phyloP scores from a whole-genome alignment of 2,888 invertebrate species.

The Suillia variegata region DNA sequence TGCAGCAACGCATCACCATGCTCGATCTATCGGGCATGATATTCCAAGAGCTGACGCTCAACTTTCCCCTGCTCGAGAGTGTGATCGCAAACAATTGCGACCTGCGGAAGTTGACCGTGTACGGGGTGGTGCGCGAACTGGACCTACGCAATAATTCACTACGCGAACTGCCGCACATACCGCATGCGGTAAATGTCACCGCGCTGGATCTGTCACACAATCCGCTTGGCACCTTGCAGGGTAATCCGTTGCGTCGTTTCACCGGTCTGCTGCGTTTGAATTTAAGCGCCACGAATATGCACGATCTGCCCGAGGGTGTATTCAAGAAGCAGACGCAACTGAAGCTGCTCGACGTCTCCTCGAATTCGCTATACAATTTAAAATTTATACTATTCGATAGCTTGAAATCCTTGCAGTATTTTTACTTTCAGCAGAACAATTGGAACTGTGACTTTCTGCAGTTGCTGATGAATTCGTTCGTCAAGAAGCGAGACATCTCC shows the following conservation, averaged over 20 bases:
- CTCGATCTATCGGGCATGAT: conserved; percentile 55
- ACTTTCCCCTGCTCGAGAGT: conserved; percentile 45
- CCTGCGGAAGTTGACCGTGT: conserved; percentile 48
- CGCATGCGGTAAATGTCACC: conserved; percentile 51
- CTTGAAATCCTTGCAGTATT: conserved; percentile 54
- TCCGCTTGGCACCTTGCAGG: conserved; percentile 52
- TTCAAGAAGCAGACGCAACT: conserved; percentile 54
- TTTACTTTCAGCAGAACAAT: conserved; percentile 57
- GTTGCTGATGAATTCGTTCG: conserved; percentile 54
- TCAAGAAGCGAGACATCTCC: conserved; percentile 52
- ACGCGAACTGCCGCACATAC: conserved; percentile 53
- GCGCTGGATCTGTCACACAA: conserved; percentile 51
- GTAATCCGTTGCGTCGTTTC: conserved; percentile 49
- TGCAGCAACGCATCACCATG: conserved; percentile 42
- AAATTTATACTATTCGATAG: conserved; percentile 56
- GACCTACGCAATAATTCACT: conserved; percentile 56
- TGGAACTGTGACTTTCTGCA: conserved; percentile 59
- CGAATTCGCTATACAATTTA: conserved; percentile 49
- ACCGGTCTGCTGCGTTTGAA: conserved; percentile 49
- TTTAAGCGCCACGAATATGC: conserved; percentile 48
- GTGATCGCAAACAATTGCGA: conserved; percentile 50
- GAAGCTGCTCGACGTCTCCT: conserved; percentile 52
- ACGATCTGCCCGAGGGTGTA: conserved; percentile 51
- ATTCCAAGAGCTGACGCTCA: conserved; percentile 50
- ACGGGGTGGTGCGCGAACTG: conserved; percentile 46